Percentiles rank a stretch among this genome's conserved stretches.
These are phyloP conservation scores for Nipponia nippon DNA, from an alignment of 2,113 vertebrate species.

Conservation along the genomic window DNA sequence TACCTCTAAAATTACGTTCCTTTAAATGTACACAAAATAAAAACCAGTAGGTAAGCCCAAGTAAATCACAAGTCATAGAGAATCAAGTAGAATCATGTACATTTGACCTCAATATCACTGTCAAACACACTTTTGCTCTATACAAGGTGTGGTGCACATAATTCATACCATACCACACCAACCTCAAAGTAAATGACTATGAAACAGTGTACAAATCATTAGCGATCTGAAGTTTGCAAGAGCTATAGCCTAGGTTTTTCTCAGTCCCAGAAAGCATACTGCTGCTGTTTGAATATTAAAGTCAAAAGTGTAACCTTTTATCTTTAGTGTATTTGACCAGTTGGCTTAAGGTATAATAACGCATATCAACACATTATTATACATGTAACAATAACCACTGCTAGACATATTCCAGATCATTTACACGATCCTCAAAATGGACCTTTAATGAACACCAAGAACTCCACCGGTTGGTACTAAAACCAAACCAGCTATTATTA, in stretches of 20 bases:
- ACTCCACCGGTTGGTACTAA: not conserved
- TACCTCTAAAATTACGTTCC: not conserved
- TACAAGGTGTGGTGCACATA: rapidly evolving
- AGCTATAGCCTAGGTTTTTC: not conserved
- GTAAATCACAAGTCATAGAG: not conserved
- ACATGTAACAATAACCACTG: not conserved
- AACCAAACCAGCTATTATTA: not conserved
- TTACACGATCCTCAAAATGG: not conserved
- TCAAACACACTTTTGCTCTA: not conserved
- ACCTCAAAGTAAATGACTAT: not conserved
- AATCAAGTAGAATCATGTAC: not conserved
- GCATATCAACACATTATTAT: not conserved
- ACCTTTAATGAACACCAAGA: not conserved
- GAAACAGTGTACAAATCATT: not conserved
- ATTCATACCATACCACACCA: not conserved
- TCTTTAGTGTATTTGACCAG: not conserved
- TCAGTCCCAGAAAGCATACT: not conserved
- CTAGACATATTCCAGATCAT: not conserved
- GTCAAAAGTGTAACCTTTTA: not conserved
- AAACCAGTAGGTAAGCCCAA: not conserved
- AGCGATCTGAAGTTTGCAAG: not conserved
- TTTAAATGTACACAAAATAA: not conserved
- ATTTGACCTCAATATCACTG: not conserved
- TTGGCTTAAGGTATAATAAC: not conserved
- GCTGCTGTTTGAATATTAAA: not conserved